Base-by-base conservation (phyloP, 2,113 vertebrate genomes). In the Aleadryas rufinucha region DNA sequence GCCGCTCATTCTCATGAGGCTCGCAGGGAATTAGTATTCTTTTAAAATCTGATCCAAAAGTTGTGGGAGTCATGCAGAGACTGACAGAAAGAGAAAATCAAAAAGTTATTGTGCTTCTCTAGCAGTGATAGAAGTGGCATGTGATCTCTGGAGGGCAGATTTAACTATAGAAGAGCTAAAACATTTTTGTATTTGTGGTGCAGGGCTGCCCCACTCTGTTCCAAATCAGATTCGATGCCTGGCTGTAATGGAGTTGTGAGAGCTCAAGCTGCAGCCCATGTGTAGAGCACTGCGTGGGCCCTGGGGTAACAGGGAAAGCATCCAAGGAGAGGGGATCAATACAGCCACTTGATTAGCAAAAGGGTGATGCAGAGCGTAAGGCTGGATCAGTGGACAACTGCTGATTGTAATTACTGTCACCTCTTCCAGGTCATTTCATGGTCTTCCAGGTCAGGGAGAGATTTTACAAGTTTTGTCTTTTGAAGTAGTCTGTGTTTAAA, bases 281-380 rank as follows among this genome's bases (percentile, higher is more conserved):
- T 4, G 0, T 33, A 68, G 61, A 77, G 59, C 33, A 47, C 37
- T 2, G 5, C 30, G 1, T 3, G 12, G 53, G 59, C 95, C 92
- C 61, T 2, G 4, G 71, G 71, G 75, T 83, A 18, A 57, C 42
- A 88, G 49, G 49, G 75, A 95, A 68, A 49, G 78, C 57, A 65
- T 88, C 90, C 88, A 88, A 91, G 85, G 71, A 90, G 41, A 77
- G n/a, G 37, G 69, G 88, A 97, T 95, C 96, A 74, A 95, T 96
- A 92, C 74, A 82, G 45, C 1, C 9, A 63, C 70, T 92, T 97
- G 85, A 96, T 72, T 76, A 91, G 75, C 82, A 88, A 77, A 52
- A 70, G 35, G 42, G 41, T 66, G 63, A 92, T 57, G 89, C 79
- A 84, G 37, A 84, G 17, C 3, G 0, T 54, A 49, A 80, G 68